Conservation (phyloP, 2,113 vertebrate species). For the Apaloderma vittatum region DNA sequence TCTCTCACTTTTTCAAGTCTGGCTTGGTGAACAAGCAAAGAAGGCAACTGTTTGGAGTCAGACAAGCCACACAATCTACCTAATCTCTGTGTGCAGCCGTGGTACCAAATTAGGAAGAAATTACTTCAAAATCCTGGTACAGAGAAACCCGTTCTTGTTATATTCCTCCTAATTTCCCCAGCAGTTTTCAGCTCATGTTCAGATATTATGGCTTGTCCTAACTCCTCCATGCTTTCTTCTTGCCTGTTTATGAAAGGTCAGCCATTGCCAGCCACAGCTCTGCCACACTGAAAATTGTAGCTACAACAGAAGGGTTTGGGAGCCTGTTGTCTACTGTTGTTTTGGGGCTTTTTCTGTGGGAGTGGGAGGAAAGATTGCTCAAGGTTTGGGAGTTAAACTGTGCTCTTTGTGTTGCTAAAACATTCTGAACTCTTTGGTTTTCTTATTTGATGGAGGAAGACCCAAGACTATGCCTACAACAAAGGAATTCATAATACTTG, state of each 20-base stretch:
- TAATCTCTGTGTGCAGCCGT: not conserved
- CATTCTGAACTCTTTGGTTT: slow-evolving; percentile 27
- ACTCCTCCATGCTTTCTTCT: not conserved
- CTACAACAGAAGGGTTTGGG: not conserved
- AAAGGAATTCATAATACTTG: slow-evolving; percentile 51
- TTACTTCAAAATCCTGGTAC: not conserved
- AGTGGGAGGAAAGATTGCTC: not conserved
- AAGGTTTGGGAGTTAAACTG: not conserved
- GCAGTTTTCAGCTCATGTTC: not conserved
- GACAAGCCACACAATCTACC: not conserved
- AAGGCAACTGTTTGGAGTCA: not conserved
- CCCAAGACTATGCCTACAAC: slow-evolving; percentile 27
- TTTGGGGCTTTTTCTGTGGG: fast-evolving
- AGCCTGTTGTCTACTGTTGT: not conserved
- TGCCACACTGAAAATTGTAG: not conserved
- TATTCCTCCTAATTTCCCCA: not conserved
- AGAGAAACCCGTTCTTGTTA: not conserved
- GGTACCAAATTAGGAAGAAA: not conserved
- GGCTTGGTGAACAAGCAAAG: not conserved
- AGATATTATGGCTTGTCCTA: not conserved
- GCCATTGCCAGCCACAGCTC: not conserved
- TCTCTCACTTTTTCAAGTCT: not conserved
- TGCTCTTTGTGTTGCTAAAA: not conserved
- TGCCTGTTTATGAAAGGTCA: not conserved
- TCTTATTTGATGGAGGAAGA: slow-evolving; percentile 9